These are phyloP conservation scores for Dendrolimus kikuchii DNA, from an alignment of 1,140 invertebrate species.

Conservation along the genomic window DNA sequence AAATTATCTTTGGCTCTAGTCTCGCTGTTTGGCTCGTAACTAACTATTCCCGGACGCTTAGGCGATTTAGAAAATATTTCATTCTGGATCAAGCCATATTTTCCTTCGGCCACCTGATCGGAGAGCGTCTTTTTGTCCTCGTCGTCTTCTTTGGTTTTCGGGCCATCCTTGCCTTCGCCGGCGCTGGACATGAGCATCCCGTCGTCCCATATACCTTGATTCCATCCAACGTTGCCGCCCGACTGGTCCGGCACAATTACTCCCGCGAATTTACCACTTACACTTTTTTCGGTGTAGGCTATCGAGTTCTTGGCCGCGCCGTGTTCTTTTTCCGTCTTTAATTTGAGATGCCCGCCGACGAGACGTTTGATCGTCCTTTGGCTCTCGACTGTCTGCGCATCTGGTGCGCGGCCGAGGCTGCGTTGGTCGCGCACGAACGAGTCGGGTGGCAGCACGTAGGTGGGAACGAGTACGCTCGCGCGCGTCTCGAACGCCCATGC, in stretches of 20 bases:
- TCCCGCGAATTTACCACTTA: constrained; percentile 62
- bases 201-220: constrained; percentile 76
- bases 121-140: constrained; percentile 87
- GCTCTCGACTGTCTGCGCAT: constrained; percentile 48
- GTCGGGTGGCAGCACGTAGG: constrained; percentile 68
- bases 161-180: constrained; percentile 75
- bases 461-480: constrained; percentile 66
- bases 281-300: constrained; percentile 40
- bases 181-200: constrained; percentile 78
- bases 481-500: constrained; percentile 44
- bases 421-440: constrained; percentile 69
- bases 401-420: constrained; percentile 41
- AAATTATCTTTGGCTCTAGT: constrained; percentile 82
- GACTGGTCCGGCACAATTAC: constrained; percentile 59
- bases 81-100: constrained; percentile 90
- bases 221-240: constrained; percentile 68
- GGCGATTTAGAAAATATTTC: constrained; percentile 81
- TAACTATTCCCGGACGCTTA: constrained; percentile 84
- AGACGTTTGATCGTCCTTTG: constrained; percentile 73
- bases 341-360: constrained; percentile 76
- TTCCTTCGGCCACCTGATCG: constrained; percentile 89
- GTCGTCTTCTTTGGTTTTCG: constrained; percentile 73
- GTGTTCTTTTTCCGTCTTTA: constrained; percentile 53
- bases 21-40: constrained; percentile 84
- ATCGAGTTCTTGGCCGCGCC: constrained; percentile 61